Conservation (phyloP, 2,888 invertebrate species). For the Gastracanthus pulcherrimus region DNA sequence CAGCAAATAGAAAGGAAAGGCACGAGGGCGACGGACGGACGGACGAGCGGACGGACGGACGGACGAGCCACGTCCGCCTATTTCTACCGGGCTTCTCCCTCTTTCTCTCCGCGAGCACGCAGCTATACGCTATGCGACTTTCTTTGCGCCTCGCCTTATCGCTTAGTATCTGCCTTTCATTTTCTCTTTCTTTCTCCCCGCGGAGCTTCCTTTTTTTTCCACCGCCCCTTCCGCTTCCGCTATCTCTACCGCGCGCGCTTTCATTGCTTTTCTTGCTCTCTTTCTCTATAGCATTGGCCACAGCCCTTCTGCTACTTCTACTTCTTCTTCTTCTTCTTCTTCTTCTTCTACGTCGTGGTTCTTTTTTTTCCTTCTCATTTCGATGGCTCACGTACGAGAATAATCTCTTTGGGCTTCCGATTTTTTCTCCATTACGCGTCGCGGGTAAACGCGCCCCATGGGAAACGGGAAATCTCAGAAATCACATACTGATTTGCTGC, state of each 20-base stretch:
- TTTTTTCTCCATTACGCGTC: slow-evolving; percentile 39
- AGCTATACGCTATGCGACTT: too few species aligned
- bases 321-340: background rate
- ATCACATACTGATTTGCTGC: slow-evolving; percentile 42
- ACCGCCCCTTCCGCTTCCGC: background rate
- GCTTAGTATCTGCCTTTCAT: slow-evolving; percentile 36
- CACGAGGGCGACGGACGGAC: slow-evolving; percentile 1
- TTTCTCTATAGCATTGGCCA: background rate
- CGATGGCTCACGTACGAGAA: slow-evolving; percentile 31
- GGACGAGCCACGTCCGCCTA: slow-evolving; percentile 18
- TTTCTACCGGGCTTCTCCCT: background rate
- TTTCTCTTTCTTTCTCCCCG: background rate
- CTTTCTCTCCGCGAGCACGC: background rate
- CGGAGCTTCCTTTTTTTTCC: background rate
- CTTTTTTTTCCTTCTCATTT: background rate
- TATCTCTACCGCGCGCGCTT: background rate
- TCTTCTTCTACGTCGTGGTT: too few species aligned
- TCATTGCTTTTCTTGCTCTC: slow-evolving; percentile 1
- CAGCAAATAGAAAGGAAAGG: slow-evolving; percentile 57
- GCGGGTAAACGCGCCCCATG: slow-evolving; percentile 1
- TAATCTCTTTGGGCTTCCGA: slow-evolving; percentile 47
- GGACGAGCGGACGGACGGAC: too few species aligned
- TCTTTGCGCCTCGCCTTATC: slow-evolving; percentile 35
- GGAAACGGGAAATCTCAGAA: slow-evolving; percentile 30
- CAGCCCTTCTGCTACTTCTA: background rate